Percentiles rank a stretch among this genome's conserved stretches.
Conservation (phyloP, 2,113 vertebrate genomes). For the Dendropsophus ebraccatus region DNA sequence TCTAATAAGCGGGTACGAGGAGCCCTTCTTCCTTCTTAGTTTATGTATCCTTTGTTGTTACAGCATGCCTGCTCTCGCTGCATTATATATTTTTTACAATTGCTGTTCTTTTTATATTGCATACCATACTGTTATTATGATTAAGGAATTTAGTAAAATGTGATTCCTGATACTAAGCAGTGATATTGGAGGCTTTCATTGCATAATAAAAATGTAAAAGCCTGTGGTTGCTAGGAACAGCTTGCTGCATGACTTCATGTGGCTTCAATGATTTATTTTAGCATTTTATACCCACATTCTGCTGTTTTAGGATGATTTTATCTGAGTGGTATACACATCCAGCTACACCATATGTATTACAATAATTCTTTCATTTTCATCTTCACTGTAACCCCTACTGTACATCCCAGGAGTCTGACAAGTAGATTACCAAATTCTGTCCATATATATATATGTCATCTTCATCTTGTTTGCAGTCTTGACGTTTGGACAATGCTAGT, state of each 20-base stretch:
- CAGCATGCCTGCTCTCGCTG: neutral
- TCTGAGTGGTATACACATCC: constrained; percentile 6
- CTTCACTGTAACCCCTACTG: constrained; percentile 18
- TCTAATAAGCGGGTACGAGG: neutral
- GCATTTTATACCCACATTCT: constrained; percentile 32
- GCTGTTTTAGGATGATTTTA: constrained; percentile 34
- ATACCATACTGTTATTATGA: constrained; percentile 37
- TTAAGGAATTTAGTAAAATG: constrained; percentile 28
- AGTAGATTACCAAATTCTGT: constrained; percentile 19
- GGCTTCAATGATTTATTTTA: constrained; percentile 51
- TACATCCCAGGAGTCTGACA: constrained; percentile 32
- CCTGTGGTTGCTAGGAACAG: constrained; percentile 39
- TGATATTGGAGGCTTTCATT: constrained; percentile 18
- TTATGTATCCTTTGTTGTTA: neutral
- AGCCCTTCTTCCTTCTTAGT: neutral
- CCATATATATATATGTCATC: constrained; percentile 11
- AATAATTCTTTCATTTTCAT: constrained; percentile 46
- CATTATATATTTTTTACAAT: constrained; percentile 13
- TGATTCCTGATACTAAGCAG: constrained; percentile 22
- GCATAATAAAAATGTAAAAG: constrained; percentile 43
- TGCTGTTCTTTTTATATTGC: neutral
- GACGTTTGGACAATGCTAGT: neutral
- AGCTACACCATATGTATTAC: constrained; percentile 39
- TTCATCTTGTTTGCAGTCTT: neutral
- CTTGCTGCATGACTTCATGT: constrained; percentile 51